Conservation (phyloP, 2,113 vertebrate species). For the Dromaius novaehollandiae region DNA sequence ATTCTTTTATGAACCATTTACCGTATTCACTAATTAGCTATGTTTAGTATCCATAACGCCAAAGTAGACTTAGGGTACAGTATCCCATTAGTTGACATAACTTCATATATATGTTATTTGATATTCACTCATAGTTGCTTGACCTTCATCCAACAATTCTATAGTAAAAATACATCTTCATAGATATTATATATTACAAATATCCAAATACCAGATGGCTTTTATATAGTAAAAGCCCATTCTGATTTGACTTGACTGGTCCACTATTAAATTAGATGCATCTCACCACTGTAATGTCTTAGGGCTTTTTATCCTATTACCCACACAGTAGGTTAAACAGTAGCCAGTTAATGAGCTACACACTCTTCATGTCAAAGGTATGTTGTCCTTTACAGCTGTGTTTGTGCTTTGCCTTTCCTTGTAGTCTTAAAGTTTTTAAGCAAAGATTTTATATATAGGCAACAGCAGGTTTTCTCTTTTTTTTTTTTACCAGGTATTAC, state of each 20-base stretch:
- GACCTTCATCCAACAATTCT: not conserved
- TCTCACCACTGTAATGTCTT: not conserved
- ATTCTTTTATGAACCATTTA: not conserved
- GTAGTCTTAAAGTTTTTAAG: not conserved
- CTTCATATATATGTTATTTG: not conserved
- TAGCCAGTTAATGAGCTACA: not conserved
- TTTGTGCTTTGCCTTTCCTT: slow-evolving; percentile 9
- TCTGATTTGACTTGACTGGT: not conserved
- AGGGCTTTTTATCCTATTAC: not conserved
- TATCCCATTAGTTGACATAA: not conserved
- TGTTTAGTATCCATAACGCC: not conserved
- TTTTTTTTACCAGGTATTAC: not conserved
- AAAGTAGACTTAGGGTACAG: not conserved
- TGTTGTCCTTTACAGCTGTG: not conserved
- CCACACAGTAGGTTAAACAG: not conserved
- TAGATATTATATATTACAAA: not conserved
- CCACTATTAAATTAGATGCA: not conserved
- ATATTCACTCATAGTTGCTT: not conserved
- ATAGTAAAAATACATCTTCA: not conserved
- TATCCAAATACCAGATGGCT: not conserved
- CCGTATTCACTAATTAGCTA: not conserved
- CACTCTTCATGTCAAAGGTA: not conserved
- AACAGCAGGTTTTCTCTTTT: not conserved
- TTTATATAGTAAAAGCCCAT: not conserved
- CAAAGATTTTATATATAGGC: not conserved